Percentiles rank a stretch among this genome's conserved stretches.
Evolutionary conservation across 2,888 invertebrate species (phyloP).

Genomic region (Tinea semifulvella): DNA sequence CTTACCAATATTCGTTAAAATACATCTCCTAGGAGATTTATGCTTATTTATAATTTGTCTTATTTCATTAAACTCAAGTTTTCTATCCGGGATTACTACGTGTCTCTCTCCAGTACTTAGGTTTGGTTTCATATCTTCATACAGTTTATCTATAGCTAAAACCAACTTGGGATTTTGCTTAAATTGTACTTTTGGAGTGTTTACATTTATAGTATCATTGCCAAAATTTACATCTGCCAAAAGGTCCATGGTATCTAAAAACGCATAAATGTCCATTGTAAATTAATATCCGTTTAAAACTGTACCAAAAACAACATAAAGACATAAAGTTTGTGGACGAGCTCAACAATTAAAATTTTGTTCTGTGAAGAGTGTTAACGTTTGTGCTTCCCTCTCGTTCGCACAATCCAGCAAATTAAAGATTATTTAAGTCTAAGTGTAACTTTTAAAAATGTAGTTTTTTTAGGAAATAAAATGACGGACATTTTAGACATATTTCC

Average conservation of each 20-base stretch:
- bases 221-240: background rate
- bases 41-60: conserved; percentile 26
- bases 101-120: background rate
- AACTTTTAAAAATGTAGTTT: too few species aligned
- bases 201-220: background rate
- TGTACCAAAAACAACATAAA: conserved; percentile 37
- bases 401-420: too few species aligned
- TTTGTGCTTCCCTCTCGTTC: too few species aligned
- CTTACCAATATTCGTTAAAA: too few species aligned
- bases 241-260: conserved; percentile 11
- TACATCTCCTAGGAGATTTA: too few species aligned
- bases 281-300: conserved; percentile 3
- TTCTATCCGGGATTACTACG: conserved; percentile 39
- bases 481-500: too few species aligned
- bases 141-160: conserved; percentile 46
- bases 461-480: too few species aligned
- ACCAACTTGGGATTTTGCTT: conserved; percentile 47
- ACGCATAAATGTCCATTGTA: conserved; percentile 12
- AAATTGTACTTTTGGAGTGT: conserved; percentile 22
- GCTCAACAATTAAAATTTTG: background rate
- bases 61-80: conserved; percentile 45
- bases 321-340: too few species aligned
- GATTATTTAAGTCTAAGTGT: too few species aligned
- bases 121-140: conserved; percentile 15
- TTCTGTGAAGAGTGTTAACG: too few species aligned